Conservation (phyloP, 2,113 vertebrate species). For the Mesembrinibis cayennensis region DNA sequence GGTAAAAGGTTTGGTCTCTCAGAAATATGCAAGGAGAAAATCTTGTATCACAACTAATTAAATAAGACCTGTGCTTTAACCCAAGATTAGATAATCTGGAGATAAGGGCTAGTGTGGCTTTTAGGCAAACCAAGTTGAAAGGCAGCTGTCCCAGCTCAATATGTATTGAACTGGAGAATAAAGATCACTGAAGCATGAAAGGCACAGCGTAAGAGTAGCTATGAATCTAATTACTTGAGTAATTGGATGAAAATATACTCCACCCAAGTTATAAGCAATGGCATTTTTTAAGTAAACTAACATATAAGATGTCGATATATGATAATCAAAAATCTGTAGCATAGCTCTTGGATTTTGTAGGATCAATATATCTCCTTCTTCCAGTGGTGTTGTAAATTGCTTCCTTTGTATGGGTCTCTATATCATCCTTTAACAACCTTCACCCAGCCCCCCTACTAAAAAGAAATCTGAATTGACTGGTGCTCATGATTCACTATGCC, state of each 20-base stretch:
- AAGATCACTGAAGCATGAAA: conserved; percentile 36
- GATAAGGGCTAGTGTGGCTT: background rate
- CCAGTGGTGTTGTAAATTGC: background rate
- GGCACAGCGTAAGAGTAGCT: background rate
- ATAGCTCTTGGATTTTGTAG: background rate
- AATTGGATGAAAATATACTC: conserved; percentile 14
- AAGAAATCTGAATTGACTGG: background rate
- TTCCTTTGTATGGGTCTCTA: background rate
- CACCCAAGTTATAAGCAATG: background rate
- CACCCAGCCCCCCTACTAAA: background rate
- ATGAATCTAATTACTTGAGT: conserved; percentile 39
- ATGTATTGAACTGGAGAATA: conserved; percentile 42
- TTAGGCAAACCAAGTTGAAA: conserved; percentile 1
- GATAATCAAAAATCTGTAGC: background rate
- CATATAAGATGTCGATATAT: background rate
- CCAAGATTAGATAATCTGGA: background rate
- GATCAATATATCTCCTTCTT: background rate
- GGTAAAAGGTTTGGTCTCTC: background rate
- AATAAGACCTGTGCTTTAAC: background rate
- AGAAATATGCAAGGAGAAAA: background rate
- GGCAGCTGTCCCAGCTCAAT: conserved; percentile 39
- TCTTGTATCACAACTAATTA: background rate
- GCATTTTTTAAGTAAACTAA: background rate
- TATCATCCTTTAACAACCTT: background rate
- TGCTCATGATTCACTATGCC: background rate